Percentiles rank a stretch among this genome's conserved stretches.
Conservation (phyloP, 2,113 vertebrate genomes). For the Phrynosoma blainvillii region DNA sequence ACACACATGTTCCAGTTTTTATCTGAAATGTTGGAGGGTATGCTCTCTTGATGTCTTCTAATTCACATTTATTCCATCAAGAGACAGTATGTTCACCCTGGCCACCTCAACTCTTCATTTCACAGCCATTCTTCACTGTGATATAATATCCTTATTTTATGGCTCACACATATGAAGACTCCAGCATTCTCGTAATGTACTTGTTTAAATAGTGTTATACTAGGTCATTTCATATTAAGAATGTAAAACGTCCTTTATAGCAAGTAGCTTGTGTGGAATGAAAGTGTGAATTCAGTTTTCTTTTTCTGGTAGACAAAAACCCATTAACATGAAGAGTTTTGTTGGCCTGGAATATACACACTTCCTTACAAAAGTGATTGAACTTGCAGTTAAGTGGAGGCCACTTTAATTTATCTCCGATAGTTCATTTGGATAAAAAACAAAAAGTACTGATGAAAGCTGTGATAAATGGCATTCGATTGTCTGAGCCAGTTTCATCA, state of each 20-base stretch:
- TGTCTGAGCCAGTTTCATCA: neutral
- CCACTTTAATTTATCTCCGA: conserved; percentile 23
- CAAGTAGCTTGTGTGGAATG: conserved; percentile 13
- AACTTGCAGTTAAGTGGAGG: conserved; percentile 22
- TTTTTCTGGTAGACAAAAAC: conserved; percentile 9
- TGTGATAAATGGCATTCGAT: neutral
- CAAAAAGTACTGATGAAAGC: neutral
- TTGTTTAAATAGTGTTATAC: conserved; percentile 13
- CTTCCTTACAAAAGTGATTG: neutral
- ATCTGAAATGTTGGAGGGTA: too few relatives aligned
- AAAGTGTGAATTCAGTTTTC: conserved; percentile 28
- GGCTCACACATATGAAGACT: neutral
- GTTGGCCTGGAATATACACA: neutral
- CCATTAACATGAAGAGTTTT: conserved; percentile 10
- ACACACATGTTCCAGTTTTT: too few relatives aligned
- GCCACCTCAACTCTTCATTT: neutral
- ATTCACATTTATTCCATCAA: neutral
- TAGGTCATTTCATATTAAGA: conserved; percentile 22
- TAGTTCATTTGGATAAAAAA: conserved; percentile 17
- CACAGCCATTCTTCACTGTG: neutral
- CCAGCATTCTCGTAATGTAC: conserved; percentile 14
- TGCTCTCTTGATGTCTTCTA: neutral
- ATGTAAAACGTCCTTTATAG: neutral
- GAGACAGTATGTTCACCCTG: neutral
- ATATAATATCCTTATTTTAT: neutral